These are phyloP conservation scores for Neodiprion pinetum DNA, from an alignment of 1,140 invertebrate genomes.

Conservation along the genomic window DNA sequence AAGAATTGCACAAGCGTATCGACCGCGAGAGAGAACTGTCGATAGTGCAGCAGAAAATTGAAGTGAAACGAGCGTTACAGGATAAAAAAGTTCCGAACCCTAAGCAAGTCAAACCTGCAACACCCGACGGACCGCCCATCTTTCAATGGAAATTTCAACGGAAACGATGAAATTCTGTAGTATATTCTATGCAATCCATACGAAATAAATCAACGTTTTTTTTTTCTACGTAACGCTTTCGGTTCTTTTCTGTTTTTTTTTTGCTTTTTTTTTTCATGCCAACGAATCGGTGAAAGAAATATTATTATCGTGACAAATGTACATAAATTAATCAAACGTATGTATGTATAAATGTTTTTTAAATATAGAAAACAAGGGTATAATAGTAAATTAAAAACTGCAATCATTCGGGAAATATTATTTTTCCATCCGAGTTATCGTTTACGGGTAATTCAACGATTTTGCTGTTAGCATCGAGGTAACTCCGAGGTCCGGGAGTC, in stretches of 20 bases:
- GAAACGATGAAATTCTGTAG: conserved; percentile 68
- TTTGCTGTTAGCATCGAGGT: neutral
- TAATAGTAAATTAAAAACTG: neutral
- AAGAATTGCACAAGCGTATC: conserved; percentile 81
- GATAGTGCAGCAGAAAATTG: conserved; percentile 84
- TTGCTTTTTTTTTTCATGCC: no score
- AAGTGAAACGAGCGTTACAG: conserved; percentile 77
- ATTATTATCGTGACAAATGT: no score
- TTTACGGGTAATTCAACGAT: neutral
- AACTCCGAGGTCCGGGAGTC: neutral
- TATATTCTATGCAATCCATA: neutral
- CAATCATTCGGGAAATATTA: neutral
- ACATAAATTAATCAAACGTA: no score
- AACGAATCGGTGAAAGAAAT: no score
- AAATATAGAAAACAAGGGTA: no score
- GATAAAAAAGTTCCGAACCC: conserved; percentile 71
- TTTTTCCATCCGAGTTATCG: neutral
- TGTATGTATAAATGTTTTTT: no score
- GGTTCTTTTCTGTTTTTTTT: no score
- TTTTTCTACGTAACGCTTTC: conserved; percentile 15
- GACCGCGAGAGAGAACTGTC: conserved; percentile 82
- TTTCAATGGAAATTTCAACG: conserved; percentile 88
- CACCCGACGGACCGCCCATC: conserved; percentile 76
- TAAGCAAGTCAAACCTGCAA: conserved; percentile 71
- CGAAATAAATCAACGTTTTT: conserved; percentile 16